Evolutionary conservation across 64 coral and sea anemone species (phyloP).

Genomic region (Orbicella faveolata): DNA sequence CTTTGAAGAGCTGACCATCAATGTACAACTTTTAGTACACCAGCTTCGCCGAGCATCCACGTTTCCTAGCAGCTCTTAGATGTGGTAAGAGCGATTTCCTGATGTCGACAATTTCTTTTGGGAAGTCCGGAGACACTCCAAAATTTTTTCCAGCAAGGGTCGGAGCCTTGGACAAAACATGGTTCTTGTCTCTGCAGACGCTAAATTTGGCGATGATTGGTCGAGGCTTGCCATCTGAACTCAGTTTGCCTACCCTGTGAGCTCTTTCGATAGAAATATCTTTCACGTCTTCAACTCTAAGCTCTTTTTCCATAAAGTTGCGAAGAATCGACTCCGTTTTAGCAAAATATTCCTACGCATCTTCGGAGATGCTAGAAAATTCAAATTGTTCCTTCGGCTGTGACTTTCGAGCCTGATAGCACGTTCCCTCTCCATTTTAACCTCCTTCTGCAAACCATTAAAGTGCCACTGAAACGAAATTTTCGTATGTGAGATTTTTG

Average conservation of each 20-base stretch:
- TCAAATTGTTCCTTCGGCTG: background rate
- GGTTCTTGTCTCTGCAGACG: too few species aligned
- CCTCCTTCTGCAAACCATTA: too few species aligned
- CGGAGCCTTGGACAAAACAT: background rate
- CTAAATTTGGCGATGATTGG: too few species aligned
- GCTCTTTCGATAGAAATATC: background rate
- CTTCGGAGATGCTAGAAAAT: background rate
- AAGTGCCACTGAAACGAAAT: too few species aligned
- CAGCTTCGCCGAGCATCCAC: background rate
- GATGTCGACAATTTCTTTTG: too few species aligned
- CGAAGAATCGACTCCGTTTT: background rate
- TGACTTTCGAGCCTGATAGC: background rate
- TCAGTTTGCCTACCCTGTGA: background rate
- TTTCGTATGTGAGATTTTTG: too few species aligned
- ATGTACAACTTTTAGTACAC: background rate
- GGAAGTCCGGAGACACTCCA: background rate
- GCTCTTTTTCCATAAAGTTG: background rate
- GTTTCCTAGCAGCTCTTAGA: background rate
- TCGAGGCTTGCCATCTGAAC: too few species aligned
- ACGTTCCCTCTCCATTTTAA: too few species aligned
- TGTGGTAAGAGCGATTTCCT: too few species aligned
- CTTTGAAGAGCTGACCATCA: background rate
- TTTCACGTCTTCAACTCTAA: background rate
- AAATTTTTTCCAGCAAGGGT: background rate
- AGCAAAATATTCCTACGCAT: background rate